These are phyloP conservation scores for Eulemur rubriventer DNA, from an alignment of 2,797 vertebrate species.

Conservation along the genomic window DNA sequence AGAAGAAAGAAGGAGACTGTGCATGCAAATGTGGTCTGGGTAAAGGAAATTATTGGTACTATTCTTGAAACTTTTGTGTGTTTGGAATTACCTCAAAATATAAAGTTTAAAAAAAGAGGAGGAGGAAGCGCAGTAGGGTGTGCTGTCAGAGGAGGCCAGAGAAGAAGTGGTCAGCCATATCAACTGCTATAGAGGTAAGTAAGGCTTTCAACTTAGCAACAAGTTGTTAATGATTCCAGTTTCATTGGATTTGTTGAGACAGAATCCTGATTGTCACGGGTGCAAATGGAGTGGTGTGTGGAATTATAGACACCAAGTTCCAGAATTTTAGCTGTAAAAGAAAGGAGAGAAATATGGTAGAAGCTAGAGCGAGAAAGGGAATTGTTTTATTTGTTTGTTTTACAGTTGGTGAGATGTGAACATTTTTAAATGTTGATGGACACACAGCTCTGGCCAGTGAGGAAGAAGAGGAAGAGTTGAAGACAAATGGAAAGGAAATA, in stretches of 20 bases:
- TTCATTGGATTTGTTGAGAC: neutral
- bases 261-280: neutral
- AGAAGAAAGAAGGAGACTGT: neutral
- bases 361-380: neutral
- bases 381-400: neutral
- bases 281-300: neutral
- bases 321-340: neutral
- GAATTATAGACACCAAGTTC: neutral
- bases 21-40: neutral
- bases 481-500: neutral
- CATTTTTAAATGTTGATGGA: neutral
- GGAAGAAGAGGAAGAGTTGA: neutral
- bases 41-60: neutral
- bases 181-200: neutral
- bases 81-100: neutral
- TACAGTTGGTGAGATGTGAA: neutral
- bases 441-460: neutral
- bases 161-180: neutral
- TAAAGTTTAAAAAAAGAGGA: neutral
- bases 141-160: neutral
- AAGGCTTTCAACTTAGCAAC: neutral
- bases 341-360: neutral
- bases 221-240: neutral
- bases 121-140: neutral
- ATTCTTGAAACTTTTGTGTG: neutral